Base-by-base conservation (phyloP, 2,797 vertebrate genomes). In the Apogon hyalosoma region DNA sequence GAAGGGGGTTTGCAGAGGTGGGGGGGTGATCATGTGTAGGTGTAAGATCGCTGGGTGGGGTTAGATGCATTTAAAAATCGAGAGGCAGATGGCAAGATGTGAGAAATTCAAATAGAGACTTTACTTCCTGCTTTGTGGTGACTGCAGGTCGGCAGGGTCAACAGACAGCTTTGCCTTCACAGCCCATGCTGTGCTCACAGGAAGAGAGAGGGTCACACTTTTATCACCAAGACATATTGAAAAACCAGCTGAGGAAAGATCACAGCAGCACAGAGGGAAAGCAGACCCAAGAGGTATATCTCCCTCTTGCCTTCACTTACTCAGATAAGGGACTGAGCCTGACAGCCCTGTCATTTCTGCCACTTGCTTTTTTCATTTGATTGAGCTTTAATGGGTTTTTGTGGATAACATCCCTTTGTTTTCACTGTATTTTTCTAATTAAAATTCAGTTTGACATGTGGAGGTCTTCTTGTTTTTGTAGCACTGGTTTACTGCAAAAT, bases 151-250 rank as follows among this genome's bases (percentile, higher is more conserved):
- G 7, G 48, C 14, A 2, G 74, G 91, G 85, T 90, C 85, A 88
- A 74, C 85, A 70, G 79, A 77, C 82, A 86, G 80, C 73, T 85
- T 84, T 82, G 60, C 66, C 14, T 61, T 31, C 31, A 33, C 52
- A 51, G 73, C 63, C 62, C 73, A 61, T 47, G 52, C 77, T 69
- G 85, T 14, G 67, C 56, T 61, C 77, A 56, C 79, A 83, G 81
- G 87, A 87, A 90, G 87, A 55, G 71, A 78, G 66, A 7, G 65
- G 77, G 85, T 84, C 83, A 75, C 73, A 81, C 72, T 76, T 90
- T 90, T 90, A 91, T 91, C 89, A 83, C 75, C 42, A 41, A 77
- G 80, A 85, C 81, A 80, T 67, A 68, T 51, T 83, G 86, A 85
- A 70, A 83, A 83, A 79, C 77, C 65, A 88, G 85, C 78, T 71